These are phyloP conservation scores for Acyrthosiphon pisum DNA, from an alignment of 1,140 invertebrate genomes.

Conservation along the genomic window DNA sequence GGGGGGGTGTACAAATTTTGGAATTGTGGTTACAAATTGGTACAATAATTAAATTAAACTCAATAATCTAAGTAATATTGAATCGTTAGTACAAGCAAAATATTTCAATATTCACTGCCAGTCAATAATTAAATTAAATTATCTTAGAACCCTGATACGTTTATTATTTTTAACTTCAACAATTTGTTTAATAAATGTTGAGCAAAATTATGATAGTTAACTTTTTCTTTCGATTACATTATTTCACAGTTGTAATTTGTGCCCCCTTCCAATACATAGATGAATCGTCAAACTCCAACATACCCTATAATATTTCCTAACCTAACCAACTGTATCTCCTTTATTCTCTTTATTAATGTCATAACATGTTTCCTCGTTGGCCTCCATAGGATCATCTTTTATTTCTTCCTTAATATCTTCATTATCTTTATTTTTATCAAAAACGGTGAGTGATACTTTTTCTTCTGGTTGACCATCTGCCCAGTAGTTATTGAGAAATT, in stretches of 20 bases:
- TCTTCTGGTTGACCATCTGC: conserved; percentile 24
- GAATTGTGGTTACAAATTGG: no score
- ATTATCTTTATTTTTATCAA: conserved; percentile 37
- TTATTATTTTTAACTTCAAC: conserved; percentile 14
- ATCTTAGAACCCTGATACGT: conserved; percentile 40
- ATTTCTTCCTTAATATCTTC: conserved; percentile 48
- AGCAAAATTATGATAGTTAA: conserved; percentile 29
- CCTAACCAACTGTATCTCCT: conserved; percentile 60
- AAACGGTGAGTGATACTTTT: conserved; percentile 49
- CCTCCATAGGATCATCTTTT: conserved; percentile 54
- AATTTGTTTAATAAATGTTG: conserved; percentile 25
- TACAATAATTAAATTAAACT: conserved; percentile 29
- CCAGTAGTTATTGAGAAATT: conserved; percentile 14
- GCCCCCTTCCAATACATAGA: conserved; percentile 80
- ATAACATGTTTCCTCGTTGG: conserved; percentile 58
- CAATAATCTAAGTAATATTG: conserved; percentile 19
- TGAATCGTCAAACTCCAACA: conserved; percentile 85
- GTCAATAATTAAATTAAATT: conserved; percentile 48
- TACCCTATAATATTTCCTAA: no score
- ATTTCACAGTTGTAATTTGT: conserved; percentile 57
- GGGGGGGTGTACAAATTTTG: no score
- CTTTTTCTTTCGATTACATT: background rate
- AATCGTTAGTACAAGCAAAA: conserved; percentile 47
- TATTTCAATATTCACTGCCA: conserved; percentile 21
- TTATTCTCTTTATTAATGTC: conserved; percentile 64